These are phyloP conservation scores for Sitodiplosis mosellana DNA, from an alignment of 1,140 invertebrate genomes.

Conservation along the genomic window DNA sequence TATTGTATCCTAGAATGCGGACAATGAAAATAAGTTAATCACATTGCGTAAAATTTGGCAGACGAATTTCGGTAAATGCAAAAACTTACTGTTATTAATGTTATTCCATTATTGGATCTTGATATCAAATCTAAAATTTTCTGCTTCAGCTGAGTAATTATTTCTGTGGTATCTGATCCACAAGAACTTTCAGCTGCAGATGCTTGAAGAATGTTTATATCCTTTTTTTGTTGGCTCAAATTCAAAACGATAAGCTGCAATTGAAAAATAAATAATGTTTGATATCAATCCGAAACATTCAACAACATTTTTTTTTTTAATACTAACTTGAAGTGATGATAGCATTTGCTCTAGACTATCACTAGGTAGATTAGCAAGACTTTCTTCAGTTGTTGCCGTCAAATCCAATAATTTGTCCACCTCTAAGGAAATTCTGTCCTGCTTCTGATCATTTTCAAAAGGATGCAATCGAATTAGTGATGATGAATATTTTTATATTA, in stretches of 20 bases:
- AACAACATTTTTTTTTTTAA: slow-evolving; percentile 14
- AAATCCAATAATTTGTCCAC: slow-evolving; percentile 42
- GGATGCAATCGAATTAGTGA: too few species aligned
- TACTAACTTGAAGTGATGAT: slow-evolving; percentile 43
- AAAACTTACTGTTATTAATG: neutral
- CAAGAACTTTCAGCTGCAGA: too few species aligned
- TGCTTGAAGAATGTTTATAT: neutral
- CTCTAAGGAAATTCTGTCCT: slow-evolving; percentile 23
- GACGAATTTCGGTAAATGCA: too few species aligned
- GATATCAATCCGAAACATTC: slow-evolving; percentile 5
- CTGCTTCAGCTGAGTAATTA: too few species aligned
- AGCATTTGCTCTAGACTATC: slow-evolving; percentile 50
- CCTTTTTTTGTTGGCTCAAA: neutral
- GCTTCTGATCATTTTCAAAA: too few species aligned
- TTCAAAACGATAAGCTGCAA: neutral
- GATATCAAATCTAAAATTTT: neutral
- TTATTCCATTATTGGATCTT: neutral
- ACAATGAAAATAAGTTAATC: slow-evolving; percentile 9
- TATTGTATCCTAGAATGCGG: slow-evolving; percentile 30
- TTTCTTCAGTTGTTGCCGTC: slow-evolving; percentile 40
- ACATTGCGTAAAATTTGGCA: too few species aligned
- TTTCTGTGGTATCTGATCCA: too few species aligned
- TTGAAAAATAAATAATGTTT: neutral
- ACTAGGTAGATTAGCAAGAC: slow-evolving; percentile 41
- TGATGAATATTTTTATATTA: too few species aligned